Evolutionary conservation across 2,113 vertebrate species (phyloP).

Genomic region (Apus apus): DNA sequence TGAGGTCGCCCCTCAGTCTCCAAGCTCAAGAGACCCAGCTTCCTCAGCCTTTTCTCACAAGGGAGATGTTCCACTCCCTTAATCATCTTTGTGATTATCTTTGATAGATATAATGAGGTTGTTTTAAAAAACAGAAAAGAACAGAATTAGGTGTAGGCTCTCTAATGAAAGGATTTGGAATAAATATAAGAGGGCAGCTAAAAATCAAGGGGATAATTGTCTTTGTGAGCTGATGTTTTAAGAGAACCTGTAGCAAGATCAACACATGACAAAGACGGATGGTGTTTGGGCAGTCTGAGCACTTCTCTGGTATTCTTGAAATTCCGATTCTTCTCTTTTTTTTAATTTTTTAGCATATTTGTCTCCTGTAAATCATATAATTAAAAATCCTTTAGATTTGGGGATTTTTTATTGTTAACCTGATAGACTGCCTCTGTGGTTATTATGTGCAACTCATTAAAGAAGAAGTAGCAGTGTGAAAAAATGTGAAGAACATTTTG

Average conservation of each 20-base stretch:
- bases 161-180: not conserved
- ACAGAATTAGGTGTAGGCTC: not conserved
- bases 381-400: not conserved
- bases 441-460: not conserved
- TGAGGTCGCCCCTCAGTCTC: no score
- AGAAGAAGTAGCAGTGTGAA: not conserved
- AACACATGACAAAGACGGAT: not conserved
- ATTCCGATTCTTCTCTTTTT: not conserved
- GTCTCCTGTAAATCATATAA: accelerated
- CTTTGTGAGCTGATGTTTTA: not conserved
- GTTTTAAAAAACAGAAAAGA: not conserved
- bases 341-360: not conserved
- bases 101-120: not conserved
- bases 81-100: no score
- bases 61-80: no score
- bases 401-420: not conserved
- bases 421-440: not conserved
- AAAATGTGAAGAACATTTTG: not conserved
- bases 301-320: not conserved
- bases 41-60: no score
- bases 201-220: not conserved
- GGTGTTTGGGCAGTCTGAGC: not conserved
- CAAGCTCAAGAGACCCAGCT: no score
- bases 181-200: not conserved
- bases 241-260: not conserved